These are phyloP conservation scores for Myopa testacea DNA, from an alignment of 2,888 invertebrate genomes.

Conservation along the genomic window DNA sequence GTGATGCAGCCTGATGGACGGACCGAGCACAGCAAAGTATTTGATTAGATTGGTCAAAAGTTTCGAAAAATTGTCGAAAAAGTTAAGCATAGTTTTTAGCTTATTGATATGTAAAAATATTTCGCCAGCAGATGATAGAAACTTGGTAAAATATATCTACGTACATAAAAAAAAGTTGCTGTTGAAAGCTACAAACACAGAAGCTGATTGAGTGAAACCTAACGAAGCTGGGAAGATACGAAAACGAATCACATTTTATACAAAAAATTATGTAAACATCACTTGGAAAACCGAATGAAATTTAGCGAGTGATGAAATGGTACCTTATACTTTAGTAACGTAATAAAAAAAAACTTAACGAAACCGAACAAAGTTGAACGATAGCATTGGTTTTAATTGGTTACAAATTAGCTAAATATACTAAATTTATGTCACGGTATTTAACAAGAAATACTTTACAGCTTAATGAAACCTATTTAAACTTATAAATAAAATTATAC, in stretches of 20 bases:
- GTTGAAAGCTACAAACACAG: not conserved
- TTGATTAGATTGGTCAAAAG: constrained; percentile 14
- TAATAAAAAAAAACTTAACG: no score
- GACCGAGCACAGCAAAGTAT: not conserved
- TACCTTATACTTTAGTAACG: no score
- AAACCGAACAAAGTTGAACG: constrained; percentile 5
- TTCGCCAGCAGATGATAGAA: not conserved
- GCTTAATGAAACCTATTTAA: no score
- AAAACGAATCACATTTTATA: not conserved
- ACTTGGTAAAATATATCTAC: not conserved
- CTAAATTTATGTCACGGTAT: no score
- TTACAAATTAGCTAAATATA: no score
- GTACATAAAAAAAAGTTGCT: not conserved
- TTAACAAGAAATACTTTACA: no score
- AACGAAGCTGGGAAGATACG: not conserved
- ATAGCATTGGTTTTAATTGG: no score
- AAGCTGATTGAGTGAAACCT: not conserved
- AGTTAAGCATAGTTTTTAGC: not conserved
- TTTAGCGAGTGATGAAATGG: no score
- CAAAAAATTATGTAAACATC: not conserved
- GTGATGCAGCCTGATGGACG: not conserved
- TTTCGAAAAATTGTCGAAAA: constrained; percentile 17
- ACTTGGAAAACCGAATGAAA: no score
- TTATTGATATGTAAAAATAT: constrained; percentile 35
- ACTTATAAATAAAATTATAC: no score